phyloP scores from a whole-genome alignment of 2,797 vertebrate genomes.

The Pantherophis alleghaniensis region DNA sequence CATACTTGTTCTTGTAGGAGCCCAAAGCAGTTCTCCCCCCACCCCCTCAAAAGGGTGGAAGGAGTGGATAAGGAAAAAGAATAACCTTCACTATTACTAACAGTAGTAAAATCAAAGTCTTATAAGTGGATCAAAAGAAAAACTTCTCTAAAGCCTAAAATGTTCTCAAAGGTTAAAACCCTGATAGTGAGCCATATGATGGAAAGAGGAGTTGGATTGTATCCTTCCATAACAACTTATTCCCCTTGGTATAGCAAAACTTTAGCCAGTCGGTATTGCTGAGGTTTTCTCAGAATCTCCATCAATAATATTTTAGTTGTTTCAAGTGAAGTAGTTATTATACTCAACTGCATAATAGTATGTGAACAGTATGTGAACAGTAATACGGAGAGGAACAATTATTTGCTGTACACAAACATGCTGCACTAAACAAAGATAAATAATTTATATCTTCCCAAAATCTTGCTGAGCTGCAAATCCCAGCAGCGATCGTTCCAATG shows the following conservation, averaged over 20 bases:
- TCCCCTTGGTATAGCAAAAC: background rate
- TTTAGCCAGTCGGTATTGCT: background rate
- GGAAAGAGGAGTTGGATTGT: background rate
- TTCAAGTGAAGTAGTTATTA: background rate
- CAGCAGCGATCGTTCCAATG: too few relatives aligned
- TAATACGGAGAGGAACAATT: background rate
- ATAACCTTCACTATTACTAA: background rate
- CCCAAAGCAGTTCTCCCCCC: background rate
- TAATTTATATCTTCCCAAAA: too few relatives aligned
- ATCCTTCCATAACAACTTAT: background rate
- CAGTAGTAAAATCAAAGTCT: background rate
- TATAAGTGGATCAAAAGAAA: background rate
- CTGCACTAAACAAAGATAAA: background rate
- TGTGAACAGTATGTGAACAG: background rate
- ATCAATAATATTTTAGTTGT: background rate
- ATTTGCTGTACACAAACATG: background rate
- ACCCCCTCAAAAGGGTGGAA: background rate
- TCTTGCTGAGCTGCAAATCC: too few relatives aligned
- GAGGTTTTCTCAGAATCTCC: background rate
- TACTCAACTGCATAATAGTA: background rate
- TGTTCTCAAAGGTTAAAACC: background rate
- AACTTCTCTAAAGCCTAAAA: background rate
- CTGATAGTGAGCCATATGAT: background rate
- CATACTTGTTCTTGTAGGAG: background rate
- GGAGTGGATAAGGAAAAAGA: background rate